These are phyloP conservation scores for Melanostigma gelatinosum DNA, from an alignment of 2,113 vertebrate species.

Conservation along the genomic window DNA sequence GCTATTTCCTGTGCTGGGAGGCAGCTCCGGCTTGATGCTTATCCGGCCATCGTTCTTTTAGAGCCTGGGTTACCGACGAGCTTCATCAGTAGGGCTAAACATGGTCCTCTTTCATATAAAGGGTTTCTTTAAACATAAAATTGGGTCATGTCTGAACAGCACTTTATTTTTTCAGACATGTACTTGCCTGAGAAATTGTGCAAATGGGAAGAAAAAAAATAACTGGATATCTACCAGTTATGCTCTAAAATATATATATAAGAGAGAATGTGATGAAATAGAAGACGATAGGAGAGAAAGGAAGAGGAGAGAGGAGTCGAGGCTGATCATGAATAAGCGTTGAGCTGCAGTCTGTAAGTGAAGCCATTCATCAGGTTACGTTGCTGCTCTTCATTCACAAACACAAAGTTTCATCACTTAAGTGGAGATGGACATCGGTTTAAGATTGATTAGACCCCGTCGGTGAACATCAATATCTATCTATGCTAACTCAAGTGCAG, in stretches of 20 bases:
- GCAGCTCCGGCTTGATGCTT: slow-evolving; percentile 68
- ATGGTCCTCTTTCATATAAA: neutral
- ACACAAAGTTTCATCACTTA: slow-evolving; percentile 37
- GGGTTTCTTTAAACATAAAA: neutral
- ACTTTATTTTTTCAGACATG: neutral
- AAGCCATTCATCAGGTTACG: slow-evolving; percentile 63
- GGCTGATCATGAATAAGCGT: slow-evolving; percentile 68
- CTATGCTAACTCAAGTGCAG: neutral
- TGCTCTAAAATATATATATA: neutral
- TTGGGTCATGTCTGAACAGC: neutral
- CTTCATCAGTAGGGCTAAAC: neutral
- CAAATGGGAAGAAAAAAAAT: neutral
- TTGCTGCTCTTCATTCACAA: slow-evolving; percentile 43
- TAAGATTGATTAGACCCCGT: slow-evolving; percentile 13
- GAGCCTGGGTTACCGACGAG: too few species aligned
- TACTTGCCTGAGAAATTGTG: neutral
- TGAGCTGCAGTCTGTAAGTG: slow-evolving; percentile 52
- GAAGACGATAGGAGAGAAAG: neutral
- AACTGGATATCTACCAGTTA: neutral
- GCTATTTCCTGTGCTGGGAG: slow-evolving; percentile 75
- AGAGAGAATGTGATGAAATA: neutral
- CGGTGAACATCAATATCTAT: slow-evolving; percentile 27
- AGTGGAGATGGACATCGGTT: slow-evolving; percentile 7
- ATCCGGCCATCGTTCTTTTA: slow-evolving; percentile 43
- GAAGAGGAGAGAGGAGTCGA: slow-evolving; percentile 5